A percentile compares a stretch with the other conserved stretches of the same genome.
Evolutionary conservation across 2,888 invertebrate genomes (phyloP).

Genomic region (Bedellia somnulentella): DNA sequence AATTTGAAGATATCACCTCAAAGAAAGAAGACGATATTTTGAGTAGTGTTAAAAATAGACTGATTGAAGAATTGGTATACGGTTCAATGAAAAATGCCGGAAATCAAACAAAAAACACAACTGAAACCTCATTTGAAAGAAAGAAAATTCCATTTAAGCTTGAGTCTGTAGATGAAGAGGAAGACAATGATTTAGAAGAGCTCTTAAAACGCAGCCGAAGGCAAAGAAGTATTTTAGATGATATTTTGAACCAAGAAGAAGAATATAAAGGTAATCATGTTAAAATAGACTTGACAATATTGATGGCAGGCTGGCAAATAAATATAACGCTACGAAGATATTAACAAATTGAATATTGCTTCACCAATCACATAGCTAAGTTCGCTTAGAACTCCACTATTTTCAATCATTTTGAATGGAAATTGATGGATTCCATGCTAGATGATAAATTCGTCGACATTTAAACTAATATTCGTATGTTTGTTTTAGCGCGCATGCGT

Average conservation of each 20-base stretch:
- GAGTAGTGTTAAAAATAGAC: conserved; percentile 39
- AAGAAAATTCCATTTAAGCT: conserved; percentile 29
- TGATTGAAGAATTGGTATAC: conserved; percentile 45
- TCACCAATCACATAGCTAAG: too few relatives aligned
- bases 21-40: conserved; percentile 21
- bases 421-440: too few relatives aligned
- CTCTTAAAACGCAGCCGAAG: conserved; percentile 66
- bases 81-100: conserved; percentile 29
- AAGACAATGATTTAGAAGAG: conserved; percentile 64
- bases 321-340: conserved; percentile 44
- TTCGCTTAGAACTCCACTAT: too few relatives aligned
- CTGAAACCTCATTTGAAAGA: conserved; percentile 37
- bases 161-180: conserved; percentile 48
- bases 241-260: conserved; percentile 66
- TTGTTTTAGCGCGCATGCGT: conserved; percentile 62
- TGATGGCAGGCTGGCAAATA: conserved; percentile 30
- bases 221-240: conserved; percentile 71
- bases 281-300: too few relatives aligned
- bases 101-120: conserved; percentile 39
- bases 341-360: too few relatives aligned
- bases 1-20: conserved; percentile 44
- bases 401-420: too few relatives aligned
- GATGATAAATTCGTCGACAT: too few relatives aligned
- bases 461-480: conserved; percentile 52
- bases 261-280: conserved; percentile 53